Base-by-base conservation (phyloP, 2,797 vertebrate genomes). In the Hylomyscus alleni region DNA sequence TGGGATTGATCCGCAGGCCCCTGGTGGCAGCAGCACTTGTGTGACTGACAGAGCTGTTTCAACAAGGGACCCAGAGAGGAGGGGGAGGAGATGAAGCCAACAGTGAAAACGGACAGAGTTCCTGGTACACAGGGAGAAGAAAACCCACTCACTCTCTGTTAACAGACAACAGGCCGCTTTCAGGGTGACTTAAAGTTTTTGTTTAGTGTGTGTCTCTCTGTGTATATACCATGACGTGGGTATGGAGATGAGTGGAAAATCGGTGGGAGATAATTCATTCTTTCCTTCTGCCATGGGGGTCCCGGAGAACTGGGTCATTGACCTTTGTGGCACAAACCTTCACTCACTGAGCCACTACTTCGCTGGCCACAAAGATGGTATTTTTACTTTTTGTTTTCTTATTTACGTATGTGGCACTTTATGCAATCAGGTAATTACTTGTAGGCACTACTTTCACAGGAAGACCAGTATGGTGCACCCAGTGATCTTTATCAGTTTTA, bases 1-100 rank as follows among this genome's bases (percentile, higher is more conserved):
- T 56, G 12, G 0, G 31, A 98, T 98, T 2, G 97, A 98, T 98
- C 4, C 91, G 98, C 54, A 14, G 22, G 50, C 24, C 65, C 77
- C 96, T 80, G 69, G 93, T 62, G 54, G 73, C 89, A 47, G 92
- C 19, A 26, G 95, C 87, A 72, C 95, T 92, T 69, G 60, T 3
- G 1, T 91, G 86, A 50, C 69, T 89, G 86, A 50, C 73, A 95
- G 96, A 96, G 97, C 92, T 94, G 84, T 82, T 95, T 44, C 97
- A 92, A 88, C 86, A 0, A 78, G 60, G 17, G 92, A 93, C 94
- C 97, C 24, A 65, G 85, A 56, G 84, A 50, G 86, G 26, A 93
- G 89, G 56, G 19, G 40, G 75, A 72, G 54, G 67, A n/a, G 47
- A 56, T 40, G 47, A 56, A 77, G 52, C 56, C 29, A 69, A 80